Percentiles rank a stretch among this genome's conserved stretches.
phyloP scores from a whole-genome alignment of 92 coral and sea anemone genomes.

The Galaxea fascicularis region DNA sequence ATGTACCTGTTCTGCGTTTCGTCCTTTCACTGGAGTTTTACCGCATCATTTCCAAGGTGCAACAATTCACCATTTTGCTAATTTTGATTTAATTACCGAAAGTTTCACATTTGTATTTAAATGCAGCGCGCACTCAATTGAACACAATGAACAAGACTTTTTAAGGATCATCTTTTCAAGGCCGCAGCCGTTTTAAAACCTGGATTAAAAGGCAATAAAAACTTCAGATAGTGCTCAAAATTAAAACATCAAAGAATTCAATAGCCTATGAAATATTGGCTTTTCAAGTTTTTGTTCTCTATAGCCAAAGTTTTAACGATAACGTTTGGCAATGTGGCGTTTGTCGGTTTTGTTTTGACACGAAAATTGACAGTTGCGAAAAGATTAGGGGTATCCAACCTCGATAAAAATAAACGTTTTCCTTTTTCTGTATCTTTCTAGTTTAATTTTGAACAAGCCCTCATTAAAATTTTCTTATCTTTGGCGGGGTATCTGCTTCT shows the following conservation, averaged over 20 bases:
- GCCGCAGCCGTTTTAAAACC: constrained; percentile 4
- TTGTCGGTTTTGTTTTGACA: constrained; percentile 55
- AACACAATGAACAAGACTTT: constrained; percentile 22
- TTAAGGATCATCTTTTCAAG: constrained; percentile 7
- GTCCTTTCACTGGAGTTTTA: constrained; percentile 79
- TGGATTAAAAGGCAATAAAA: constrained; percentile 7
- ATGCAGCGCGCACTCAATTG: constrained; percentile 20
- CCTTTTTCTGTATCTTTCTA: constrained; percentile 70
- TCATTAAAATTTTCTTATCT: constrained; percentile 82
- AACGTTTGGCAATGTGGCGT: constrained; percentile 28
- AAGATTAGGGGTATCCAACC: constrained; percentile 58
- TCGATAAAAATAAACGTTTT: constrained; percentile 72
- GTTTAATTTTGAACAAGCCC: constrained; percentile 80
- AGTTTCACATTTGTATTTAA: constrained; percentile 48
- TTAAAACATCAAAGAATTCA: not conserved
- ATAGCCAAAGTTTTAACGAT: constrained; percentile 23
- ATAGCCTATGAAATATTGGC: constrained; percentile 19
- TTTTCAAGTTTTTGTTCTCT: not conserved
- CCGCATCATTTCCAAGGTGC: constrained; percentile 79
- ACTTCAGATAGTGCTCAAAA: not conserved
- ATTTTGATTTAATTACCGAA: constrained; percentile 62
- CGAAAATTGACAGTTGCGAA: constrained; percentile 71
- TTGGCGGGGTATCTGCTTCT: constrained; percentile 69
- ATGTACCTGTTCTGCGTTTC: constrained; percentile 97
- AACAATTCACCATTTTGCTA: constrained; percentile 42